These are phyloP conservation scores for Sanderia malayensis DNA, from an alignment of 30 jellyfish, hydroid and myxozoan species.

Conservation along the genomic window DNA sequence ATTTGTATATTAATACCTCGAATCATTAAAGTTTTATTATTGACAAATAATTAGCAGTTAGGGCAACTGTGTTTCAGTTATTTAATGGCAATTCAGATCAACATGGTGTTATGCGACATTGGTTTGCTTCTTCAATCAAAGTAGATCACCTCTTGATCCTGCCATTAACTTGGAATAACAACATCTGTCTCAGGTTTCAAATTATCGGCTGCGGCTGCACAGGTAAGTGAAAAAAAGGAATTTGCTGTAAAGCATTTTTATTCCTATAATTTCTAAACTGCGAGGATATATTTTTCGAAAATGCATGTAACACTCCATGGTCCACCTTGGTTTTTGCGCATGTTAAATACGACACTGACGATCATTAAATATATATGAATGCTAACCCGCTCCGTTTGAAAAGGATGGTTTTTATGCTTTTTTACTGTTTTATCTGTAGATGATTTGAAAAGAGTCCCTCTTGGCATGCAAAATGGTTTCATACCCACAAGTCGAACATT, in stretches of 20 bases:
- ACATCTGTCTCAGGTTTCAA: conserved; percentile 14
- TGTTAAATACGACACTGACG: too few relatives aligned
- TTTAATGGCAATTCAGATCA: too few relatives aligned
- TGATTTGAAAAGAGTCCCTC: conserved; percentile 19
- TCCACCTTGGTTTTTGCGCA: too few relatives aligned
- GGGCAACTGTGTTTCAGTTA: too few relatives aligned
- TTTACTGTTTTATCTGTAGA: not conserved
- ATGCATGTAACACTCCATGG: too few relatives aligned
- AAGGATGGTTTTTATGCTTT: too few relatives aligned
- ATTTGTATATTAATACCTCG: not conserved
- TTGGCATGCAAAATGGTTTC: conserved; percentile 37
- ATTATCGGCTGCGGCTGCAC: conserved; percentile 26
- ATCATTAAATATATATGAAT: too few relatives aligned
- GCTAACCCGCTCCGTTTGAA: too few relatives aligned
- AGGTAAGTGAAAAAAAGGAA: not conserved
- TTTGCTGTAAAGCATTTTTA: not conserved
- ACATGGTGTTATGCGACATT: too few relatives aligned
- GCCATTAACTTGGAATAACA: conserved; percentile 32
- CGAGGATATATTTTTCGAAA: too few relatives aligned
- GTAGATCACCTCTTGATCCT: conserved; percentile 1
- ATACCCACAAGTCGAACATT: conserved; percentile 1
- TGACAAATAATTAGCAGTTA: not conserved
- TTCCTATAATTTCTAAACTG: not conserved
- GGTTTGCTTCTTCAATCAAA: too few relatives aligned
- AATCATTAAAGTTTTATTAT: not conserved